Percentiles rank a stretch among this genome's conserved stretches.
Conservation (phyloP, 2,113 vertebrate species). For the Seriola dumerili region DNA sequence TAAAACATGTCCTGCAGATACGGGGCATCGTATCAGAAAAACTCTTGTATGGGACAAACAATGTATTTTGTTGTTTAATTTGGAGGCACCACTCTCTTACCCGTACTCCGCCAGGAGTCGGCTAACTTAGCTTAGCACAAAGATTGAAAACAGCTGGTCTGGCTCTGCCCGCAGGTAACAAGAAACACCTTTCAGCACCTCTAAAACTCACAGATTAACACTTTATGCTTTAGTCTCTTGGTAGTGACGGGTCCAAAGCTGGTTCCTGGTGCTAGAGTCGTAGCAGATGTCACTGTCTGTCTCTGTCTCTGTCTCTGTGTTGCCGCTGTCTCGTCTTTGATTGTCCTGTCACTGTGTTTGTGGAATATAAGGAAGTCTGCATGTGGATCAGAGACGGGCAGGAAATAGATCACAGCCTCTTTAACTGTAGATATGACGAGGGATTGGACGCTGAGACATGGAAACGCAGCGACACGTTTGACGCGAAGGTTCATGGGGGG, state of each 20-base stretch:
- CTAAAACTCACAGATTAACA: neutral
- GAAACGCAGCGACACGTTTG: neutral
- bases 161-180: too few species aligned
- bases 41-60: neutral
- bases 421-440: slow-evolving; percentile 26
- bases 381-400: slow-evolving; percentile 13
- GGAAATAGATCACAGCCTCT: slow-evolving; percentile 41
- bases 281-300: neutral
- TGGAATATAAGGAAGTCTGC: slow-evolving; percentile 44
- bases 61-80: neutral
- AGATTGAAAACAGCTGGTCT: too few species aligned
- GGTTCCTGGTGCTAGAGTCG: neutral
- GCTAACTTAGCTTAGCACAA: too few species aligned
- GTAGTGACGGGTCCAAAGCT: slow-evolving; percentile 13
- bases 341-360: slow-evolving; percentile 16
- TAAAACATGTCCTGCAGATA: too few species aligned
- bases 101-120: too few species aligned
- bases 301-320: neutral
- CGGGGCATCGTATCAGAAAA: too few species aligned
- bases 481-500: too few species aligned
- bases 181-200: too few species aligned
- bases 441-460: neutral
- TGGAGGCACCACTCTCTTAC: neutral
- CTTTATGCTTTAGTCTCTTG: too few species aligned
- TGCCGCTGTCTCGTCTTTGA: slow-evolving; percentile 18